Base-by-base conservation (phyloP, 2,113 vertebrate genomes). In the Hemiprocne comata region DNA sequence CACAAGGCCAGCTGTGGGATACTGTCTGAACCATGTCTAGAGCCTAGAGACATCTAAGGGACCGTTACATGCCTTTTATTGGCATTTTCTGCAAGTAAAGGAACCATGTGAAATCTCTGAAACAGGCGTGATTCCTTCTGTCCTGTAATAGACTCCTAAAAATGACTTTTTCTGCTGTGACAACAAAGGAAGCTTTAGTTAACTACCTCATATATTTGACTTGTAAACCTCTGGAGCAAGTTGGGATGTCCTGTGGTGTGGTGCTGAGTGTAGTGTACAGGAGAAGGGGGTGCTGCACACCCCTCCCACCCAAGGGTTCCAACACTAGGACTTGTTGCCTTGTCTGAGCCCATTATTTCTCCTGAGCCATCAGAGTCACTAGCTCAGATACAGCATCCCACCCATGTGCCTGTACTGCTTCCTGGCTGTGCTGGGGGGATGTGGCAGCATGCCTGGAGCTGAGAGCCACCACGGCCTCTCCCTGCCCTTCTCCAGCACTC, bases 391-490 rank as follows among this genome's bases (percentile, higher is more conserved):
- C 2, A 2, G 36, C 62, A 69, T 29, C 67, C 50, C 36, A 50
- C 16, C 44, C 44, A 54, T 0, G 0, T 16, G 44, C n/a, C 51
- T 9, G n/a, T 17, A 0, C 24, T 21, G 33, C 40, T 25, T 58
- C 31, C 38, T 2, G 1, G 61, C 48, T 60, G 48, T 54, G 64
- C 67, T 3, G 1, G 3, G 50, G 46, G 36, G 50, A 21, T 85
- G 62, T 53, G 82, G 61, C 57, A 75, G 33, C 0, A 0, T 79
- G 11, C 20, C 58, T 69, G 44, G 38, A 28, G 53, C 80, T 82
- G 58, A 50, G 53, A 88, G 20, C 38, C 28, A 12, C n/a, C 2
- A 0, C 3, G 13, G 17, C 25, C 13, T 1, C 0, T 40, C 19
- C 34, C 46, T 69, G 87, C 58, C 64, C 34, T 48, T 92, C 80